Conservation (phyloP, 2,113 vertebrate genomes). For the Prunella himalayana region DNA sequence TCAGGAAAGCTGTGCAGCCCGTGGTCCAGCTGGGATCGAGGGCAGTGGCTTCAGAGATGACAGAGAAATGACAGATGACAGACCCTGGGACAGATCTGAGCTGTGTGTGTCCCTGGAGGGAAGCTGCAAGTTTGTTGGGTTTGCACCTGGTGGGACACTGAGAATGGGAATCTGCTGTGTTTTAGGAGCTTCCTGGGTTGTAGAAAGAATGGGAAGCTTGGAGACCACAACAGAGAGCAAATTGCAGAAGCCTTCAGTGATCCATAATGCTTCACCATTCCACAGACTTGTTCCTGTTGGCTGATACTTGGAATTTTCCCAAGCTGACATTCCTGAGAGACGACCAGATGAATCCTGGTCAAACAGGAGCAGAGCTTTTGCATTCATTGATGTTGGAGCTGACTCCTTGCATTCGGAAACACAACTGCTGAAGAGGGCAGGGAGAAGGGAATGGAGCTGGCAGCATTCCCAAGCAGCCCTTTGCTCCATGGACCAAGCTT, state of each 20-base stretch:
- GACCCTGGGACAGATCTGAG: fast-evolving
- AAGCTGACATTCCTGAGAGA: not conserved
- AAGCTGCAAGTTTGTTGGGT: not conserved
- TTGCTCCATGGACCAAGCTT: not conserved
- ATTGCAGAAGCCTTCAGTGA: not conserved
- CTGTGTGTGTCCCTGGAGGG: not conserved
- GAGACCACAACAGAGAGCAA: not conserved
- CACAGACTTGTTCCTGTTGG: not conserved
- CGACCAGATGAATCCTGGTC: not conserved
- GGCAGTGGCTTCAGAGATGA: fast-evolving
- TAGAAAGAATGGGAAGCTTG: not conserved
- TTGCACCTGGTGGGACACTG: not conserved
- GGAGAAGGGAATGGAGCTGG: not conserved
- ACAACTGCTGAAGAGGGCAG: not conserved
- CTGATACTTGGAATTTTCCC: not conserved
- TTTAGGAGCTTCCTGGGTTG: not conserved
- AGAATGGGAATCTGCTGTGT: not conserved
- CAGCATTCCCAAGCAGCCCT: not conserved
- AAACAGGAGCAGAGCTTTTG: not conserved
- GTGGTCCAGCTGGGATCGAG: not conserved
- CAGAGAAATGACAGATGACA: not conserved
- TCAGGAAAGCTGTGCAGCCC: not conserved
- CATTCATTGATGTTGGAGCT: not conserved
- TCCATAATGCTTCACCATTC: not conserved
- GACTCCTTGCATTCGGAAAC: fast-evolving